phyloP scores from a whole-genome alignment of 2,888 invertebrate species.

The Entomobrya multifasciata region DNA sequence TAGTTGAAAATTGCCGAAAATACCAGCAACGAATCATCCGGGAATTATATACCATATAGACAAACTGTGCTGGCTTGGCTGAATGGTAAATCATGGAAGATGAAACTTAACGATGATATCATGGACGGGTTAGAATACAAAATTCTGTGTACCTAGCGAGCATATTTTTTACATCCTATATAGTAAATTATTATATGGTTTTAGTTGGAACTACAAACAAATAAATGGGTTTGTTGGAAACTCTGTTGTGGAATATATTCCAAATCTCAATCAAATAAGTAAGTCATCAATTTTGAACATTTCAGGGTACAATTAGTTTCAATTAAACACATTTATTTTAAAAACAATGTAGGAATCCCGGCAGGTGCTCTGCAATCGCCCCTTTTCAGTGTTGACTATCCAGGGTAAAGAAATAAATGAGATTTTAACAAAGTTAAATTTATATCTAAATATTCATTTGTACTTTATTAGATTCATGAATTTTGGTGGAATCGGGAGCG shows the following conservation, averaged over 20 bases:
- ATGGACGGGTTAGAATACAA: conserved; percentile 17
- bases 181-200: too few relatives aligned
- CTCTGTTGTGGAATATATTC: conserved; percentile 49
- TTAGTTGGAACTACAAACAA: conserved; percentile 54
- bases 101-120: conserved; percentile 43
- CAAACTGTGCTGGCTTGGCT: conserved; percentile 1
- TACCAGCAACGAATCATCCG: background rate
- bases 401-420: conserved; percentile 50
- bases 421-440: background rate
- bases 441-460: too few relatives aligned
- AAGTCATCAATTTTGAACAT: too few relatives aligned
- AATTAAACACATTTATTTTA: conserved; percentile 4
- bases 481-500: conserved; percentile 61
- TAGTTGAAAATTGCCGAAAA: conserved; percentile 2
- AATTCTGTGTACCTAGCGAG: too few relatives aligned
- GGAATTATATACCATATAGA: conserved; percentile 32
- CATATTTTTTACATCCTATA: too few relatives aligned
- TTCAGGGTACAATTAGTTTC: too few relatives aligned
- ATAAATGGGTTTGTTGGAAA: conserved; percentile 51
- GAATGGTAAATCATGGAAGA: conserved; percentile 49
- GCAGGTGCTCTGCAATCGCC: conserved; percentile 48
- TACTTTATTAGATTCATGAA: conserved; percentile 50
- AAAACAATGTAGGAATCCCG: conserved; percentile 45
- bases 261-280: conserved; percentile 56
- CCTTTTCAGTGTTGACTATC: conserved; percentile 31